Evolutionary conservation across 2,888 invertebrate genomes (phyloP), one percentile per base, ranked within the genome.

Genomic region (Rhyacophila evoluta): DNA sequence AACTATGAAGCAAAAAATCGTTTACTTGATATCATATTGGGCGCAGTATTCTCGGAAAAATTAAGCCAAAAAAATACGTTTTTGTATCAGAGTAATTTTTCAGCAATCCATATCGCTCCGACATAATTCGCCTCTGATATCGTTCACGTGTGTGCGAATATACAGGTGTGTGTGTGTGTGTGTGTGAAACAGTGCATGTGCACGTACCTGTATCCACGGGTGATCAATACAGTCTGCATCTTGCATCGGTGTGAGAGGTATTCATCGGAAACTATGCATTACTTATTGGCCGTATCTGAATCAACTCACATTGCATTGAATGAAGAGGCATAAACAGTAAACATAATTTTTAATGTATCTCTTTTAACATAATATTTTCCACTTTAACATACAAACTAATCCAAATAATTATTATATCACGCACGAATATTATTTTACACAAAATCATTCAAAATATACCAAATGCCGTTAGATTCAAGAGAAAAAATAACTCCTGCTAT

Each of bases 241-340:
- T 55, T 55, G 55, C 19, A 55, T 55, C 19, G 12, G 55, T 55
- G 55, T 55, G 55, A 55, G 41, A 15, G 55, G 69, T 19, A 69
- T 69, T 33, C 69, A 69, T 69, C 29, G 69, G 69, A 55, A 77
- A 77, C 72, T 77, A 77, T 77, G 72, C 77, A 77, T 72, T 77
- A 77, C 77, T 77, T 77, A 72, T 77, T 67, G 77, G 55, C 71
- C n/a, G 76, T 38, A 55, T 25, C 55, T 55, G 55, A 55, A 55
- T 25, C 55, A 55, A 2, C 25, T 55, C 6, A 10, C 19, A 55
- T 55, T 19, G 55, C 55, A 55, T 55, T 55, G 55, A 55, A 55
- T 8, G 55, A 3, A 8, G 55, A 55, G 55, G 19, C 15, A 55
- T 55, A 10, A 25, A 55, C 2, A 55, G 1, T 12, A 12, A 25